Percentiles rank a stretch among this genome's conserved stretches.
Evolutionary conservation across 1,140 invertebrate species (phyloP).

Genomic region (Penaeus vannamei): DNA sequence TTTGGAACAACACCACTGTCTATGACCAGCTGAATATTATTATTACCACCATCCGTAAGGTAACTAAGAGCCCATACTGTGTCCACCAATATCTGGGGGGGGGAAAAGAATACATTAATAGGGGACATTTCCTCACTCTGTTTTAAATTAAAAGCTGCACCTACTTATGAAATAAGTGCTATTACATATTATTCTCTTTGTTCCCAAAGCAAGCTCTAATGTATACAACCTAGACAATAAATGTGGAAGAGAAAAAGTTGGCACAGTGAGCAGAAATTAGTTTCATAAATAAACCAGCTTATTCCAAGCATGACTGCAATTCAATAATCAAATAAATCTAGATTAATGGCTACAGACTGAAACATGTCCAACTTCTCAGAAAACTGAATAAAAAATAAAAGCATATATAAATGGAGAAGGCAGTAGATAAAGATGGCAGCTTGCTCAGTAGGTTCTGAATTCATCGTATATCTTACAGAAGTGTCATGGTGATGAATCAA

Average conservation of each 20-base stretch:
- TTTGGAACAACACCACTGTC: conserved; percentile 95
- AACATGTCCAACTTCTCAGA: too few relatives aligned
- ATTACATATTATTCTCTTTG: too few relatives aligned
- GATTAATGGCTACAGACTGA: too few relatives aligned
- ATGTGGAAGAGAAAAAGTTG: background rate
- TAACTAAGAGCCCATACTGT: conserved; percentile 99
- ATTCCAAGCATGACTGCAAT: too few relatives aligned
- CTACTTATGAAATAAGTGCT: too few relatives aligned
- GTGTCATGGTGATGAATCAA: conserved; percentile 96
- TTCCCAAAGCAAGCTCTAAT: too few relatives aligned
- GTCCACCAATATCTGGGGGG: conserved; percentile 93
- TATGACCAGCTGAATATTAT: conserved; percentile 99
- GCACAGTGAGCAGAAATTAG: conserved; percentile 16
- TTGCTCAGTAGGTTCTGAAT: background rate
- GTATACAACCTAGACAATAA: background rate
- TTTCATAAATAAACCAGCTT: background rate
- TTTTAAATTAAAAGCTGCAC: too few relatives aligned
- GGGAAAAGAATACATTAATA: conserved; percentile 25
- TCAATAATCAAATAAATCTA: too few relatives aligned
- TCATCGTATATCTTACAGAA: conserved; percentile 81
- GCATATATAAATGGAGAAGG: background rate
- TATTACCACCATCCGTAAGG: conserved; percentile 97
- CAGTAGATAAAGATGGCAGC: background rate
- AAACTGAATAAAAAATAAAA: background rate
- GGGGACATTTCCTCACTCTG: conserved; percentile 13